A percentile compares a stretch with the other conserved stretches of the same genome.
These are phyloP conservation scores for Centropus bengalensis DNA, from an alignment of 2,113 vertebrate species.

Conservation along the genomic window DNA sequence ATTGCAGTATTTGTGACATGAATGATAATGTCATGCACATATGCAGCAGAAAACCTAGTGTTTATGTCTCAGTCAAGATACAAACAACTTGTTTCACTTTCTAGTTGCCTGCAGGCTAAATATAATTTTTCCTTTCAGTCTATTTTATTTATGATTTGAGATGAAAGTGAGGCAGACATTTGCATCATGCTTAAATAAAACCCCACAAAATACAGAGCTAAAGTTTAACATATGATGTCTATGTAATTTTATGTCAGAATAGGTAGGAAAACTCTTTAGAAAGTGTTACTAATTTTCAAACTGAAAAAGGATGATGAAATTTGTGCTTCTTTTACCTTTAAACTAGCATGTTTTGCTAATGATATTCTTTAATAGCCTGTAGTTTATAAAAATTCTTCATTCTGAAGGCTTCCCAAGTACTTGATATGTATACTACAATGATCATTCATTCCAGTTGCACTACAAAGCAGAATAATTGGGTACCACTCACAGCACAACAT, in stretches of 20 bases:
- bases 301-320: not conserved
- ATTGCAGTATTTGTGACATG: not conserved
- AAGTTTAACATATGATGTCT: not conserved
- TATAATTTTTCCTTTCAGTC: not conserved
- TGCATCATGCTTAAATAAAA: not conserved
- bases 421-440: fast-evolving
- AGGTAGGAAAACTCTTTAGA: not conserved
- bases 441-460: not conserved
- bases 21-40: not conserved
- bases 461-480: not conserved
- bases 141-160: not conserved
- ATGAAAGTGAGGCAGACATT: not conserved
- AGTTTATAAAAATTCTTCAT: not conserved
- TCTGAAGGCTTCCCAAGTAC: not conserved
- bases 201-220: not conserved
- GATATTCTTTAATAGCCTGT: not conserved
- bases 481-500: not conserved
- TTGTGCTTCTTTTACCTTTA: not conserved
- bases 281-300: not conserved
- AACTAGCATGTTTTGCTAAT: not conserved
- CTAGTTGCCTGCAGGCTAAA: not conserved
- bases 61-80: not conserved
- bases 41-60: not conserved
- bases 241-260: not conserved
- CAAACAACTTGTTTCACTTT: not conserved